phyloP scores from a whole-genome alignment of 2,113 vertebrate species.

The Psephotus haematonotus region DNA sequence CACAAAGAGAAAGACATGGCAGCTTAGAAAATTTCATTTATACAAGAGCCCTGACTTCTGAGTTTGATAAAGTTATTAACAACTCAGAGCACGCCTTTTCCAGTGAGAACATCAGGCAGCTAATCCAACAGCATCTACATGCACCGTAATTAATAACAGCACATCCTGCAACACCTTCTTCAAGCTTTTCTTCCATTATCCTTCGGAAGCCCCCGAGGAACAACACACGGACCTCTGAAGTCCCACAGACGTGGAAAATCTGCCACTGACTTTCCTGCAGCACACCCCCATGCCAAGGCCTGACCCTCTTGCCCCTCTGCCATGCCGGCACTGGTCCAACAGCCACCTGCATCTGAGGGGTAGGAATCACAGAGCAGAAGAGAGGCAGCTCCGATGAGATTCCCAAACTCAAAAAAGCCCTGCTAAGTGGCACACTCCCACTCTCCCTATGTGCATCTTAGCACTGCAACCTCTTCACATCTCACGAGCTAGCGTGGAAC shows the following conservation, averaged over 20 bases:
- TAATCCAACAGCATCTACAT: not conserved
- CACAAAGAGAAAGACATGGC: not conserved
- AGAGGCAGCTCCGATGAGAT: constrained; percentile 63
- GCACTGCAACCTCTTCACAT: constrained; percentile 72
- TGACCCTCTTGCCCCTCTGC: not conserved
- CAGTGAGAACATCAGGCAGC: not conserved
- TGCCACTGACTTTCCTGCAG: accelerated
- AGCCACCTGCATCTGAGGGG: not conserved
- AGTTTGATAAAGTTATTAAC: not conserved
- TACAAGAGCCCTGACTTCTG: not conserved
- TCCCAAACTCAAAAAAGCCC: constrained; percentile 73
- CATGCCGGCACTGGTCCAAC: accelerated
- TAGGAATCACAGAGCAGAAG: constrained; percentile 46
- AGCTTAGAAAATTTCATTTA: not conserved
- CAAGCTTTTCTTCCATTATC: not conserved
- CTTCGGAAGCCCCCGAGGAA: not conserved
- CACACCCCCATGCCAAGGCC: accelerated
- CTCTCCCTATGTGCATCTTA: constrained; percentile 73
- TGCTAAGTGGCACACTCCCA: constrained; percentile 69
- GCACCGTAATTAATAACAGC: not conserved
- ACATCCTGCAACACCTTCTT: not conserved
- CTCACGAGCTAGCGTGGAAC: constrained; percentile 70
- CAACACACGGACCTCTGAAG: not conserved
- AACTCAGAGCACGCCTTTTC: not conserved
- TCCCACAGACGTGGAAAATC: not conserved